Evolutionary conservation across 1,140 invertebrate genomes (phyloP).

Genomic region (Drosophila kanapiae): DNA sequence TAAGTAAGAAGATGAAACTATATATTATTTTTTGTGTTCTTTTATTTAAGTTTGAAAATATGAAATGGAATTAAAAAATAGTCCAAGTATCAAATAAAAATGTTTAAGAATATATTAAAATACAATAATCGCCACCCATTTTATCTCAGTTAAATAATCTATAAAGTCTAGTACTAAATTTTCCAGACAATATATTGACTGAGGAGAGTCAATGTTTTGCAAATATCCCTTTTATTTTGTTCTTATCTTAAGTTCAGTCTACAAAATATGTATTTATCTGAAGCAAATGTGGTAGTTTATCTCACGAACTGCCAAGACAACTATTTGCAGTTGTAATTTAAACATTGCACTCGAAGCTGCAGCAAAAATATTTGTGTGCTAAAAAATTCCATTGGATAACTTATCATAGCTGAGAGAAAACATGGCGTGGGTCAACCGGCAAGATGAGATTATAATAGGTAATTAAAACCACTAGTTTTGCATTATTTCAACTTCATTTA

Average conservation of each 20-base stretch:
- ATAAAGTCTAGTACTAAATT: neutral
- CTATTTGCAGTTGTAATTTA: conserved; percentile 7
- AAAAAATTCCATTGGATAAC: conserved; percentile 1
- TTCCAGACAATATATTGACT: neutral
- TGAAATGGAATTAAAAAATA: too few relatives aligned
- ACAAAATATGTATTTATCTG: neutral
- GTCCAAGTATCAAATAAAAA: too few relatives aligned
- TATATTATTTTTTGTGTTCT: too few relatives aligned
- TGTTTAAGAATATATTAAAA: too few relatives aligned
- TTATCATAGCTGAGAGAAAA: neutral
- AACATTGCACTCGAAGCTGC: neutral
- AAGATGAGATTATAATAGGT: neutral
- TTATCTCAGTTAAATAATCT: too few relatives aligned
- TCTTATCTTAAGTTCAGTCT: neutral
- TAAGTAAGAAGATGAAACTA: too few relatives aligned
- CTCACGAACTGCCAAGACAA: neutral
- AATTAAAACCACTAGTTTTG: conserved; percentile 3
- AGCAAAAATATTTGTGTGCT: conserved; percentile 5
- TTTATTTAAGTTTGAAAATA: too few relatives aligned
- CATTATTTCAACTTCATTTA: conserved; percentile 2
- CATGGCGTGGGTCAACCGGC: neutral
- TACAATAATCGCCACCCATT: too few relatives aligned
- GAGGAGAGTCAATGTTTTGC: too few relatives aligned
- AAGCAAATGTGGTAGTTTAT: neutral
- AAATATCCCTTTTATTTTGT: neutral